Conservation (phyloP, 2,797 vertebrate genomes). For the Hipposideros larvatus region DNA sequence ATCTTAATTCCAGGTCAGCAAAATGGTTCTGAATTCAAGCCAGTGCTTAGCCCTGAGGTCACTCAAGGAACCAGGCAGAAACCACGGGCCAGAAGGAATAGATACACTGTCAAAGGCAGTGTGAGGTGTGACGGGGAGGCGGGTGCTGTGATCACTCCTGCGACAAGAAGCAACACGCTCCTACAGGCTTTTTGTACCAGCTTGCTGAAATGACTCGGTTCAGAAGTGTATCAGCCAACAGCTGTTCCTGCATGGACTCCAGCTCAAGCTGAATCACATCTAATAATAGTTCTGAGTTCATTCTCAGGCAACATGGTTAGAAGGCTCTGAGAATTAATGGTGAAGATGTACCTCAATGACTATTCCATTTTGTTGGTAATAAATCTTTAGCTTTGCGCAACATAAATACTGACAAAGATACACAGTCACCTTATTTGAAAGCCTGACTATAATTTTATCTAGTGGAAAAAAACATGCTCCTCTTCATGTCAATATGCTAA, state of each 20-base stretch:
- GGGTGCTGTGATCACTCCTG: background rate
- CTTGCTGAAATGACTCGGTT: background rate
- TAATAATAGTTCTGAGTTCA: background rate
- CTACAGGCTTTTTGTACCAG: background rate
- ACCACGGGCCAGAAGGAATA: background rate
- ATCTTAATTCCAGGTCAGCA: background rate
- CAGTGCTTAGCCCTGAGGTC: background rate
- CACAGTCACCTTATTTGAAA: conserved; percentile 38
- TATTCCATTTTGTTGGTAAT: background rate
- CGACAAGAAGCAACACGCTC: background rate
- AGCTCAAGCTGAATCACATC: background rate
- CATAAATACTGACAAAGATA: conserved; percentile 9
- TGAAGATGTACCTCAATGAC: background rate
- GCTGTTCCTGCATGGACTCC: background rate
- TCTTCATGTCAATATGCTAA: background rate
- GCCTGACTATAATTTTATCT: background rate
- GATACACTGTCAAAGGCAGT: background rate
- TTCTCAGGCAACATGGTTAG: background rate
- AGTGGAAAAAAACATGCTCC: background rate
- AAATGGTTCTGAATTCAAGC: background rate
- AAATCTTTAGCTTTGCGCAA: conserved; percentile 32
- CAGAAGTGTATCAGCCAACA: background rate
- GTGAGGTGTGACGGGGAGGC: background rate
- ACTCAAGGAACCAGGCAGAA: background rate
- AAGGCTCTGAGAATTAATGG: background rate